These are phyloP conservation scores for Zoanthus sociatus DNA, from an alignment of 92 coral and sea anemone genomes.

Conservation along the genomic window DNA sequence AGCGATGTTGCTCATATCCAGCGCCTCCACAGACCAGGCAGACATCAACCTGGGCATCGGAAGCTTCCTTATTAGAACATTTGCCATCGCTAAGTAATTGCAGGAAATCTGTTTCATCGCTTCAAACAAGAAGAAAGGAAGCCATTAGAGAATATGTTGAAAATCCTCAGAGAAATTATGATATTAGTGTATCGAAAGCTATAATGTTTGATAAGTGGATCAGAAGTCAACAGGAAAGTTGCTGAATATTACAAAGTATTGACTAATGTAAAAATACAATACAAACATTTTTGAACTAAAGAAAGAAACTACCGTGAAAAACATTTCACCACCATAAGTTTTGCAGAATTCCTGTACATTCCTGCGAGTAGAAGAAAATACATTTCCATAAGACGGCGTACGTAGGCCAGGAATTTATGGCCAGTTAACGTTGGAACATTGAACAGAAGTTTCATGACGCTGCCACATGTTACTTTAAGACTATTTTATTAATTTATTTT, in stretches of 20 bases:
- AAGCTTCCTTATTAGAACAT: neutral
- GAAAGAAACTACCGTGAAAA: neutral
- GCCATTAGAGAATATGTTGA: slow-evolving; percentile 37
- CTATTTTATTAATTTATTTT: no score
- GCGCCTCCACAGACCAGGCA: slow-evolving; percentile 12
- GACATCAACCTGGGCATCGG: neutral
- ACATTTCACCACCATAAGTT: neutral
- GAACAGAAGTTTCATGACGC: no score
- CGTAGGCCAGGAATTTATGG: neutral
- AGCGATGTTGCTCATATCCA: slow-evolving; percentile 21
- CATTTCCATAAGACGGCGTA: no score
- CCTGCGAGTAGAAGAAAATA: neutral
- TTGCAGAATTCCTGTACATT: neutral
- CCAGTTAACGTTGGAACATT: no score
- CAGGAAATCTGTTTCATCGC: neutral
- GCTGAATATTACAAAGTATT: neutral
- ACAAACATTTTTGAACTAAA: neutral
- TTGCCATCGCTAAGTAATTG: slow-evolving; percentile 9
- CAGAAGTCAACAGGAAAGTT: slow-evolving; percentile 1
- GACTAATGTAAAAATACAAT: neutral
- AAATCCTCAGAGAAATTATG: slow-evolving; percentile 12
- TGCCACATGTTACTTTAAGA: no score
- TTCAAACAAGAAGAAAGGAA: neutral
- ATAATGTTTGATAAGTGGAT: slow-evolving; percentile 37
- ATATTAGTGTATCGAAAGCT: slow-evolving; percentile 24